These are phyloP conservation scores for Phocides pigmalion DNA, from an alignment of 1,140 invertebrate genomes.

Conservation along the genomic window DNA sequence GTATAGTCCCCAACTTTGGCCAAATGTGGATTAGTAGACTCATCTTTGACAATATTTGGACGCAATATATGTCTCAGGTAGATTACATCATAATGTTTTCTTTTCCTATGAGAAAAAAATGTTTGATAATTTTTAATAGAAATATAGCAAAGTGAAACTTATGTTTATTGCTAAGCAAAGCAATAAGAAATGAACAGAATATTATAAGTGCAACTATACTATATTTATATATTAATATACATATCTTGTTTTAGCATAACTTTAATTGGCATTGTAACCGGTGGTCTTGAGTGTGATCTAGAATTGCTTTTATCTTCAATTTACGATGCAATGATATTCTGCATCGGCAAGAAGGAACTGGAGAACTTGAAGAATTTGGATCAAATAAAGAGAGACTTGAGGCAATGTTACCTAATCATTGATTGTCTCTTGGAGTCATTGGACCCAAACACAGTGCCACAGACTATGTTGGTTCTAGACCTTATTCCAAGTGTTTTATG, in stretches of 20 bases:
- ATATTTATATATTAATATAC: too few species aligned
- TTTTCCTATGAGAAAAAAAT: too few species aligned
- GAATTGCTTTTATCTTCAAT: conserved; percentile 88
- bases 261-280: conserved; percentile 87
- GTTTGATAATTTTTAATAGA: too few species aligned
- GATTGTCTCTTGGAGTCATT: conserved; percentile 90
- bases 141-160: too few species aligned
- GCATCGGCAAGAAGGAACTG: conserved; percentile 91
- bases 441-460: conserved; percentile 86
- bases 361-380: conserved; percentile 90
- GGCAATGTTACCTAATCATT: conserved; percentile 89
- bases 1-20: too few species aligned
- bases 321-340: conserved; percentile 90
- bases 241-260: conserved; percentile 82
- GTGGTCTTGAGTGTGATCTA: conserved; percentile 86
- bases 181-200: too few species aligned
- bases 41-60: too few species aligned
- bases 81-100: too few species aligned
- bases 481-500: conserved; percentile 87
- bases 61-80: too few species aligned
- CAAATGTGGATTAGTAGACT: too few species aligned
- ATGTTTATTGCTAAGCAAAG: too few species aligned
- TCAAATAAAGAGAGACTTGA: conserved; percentile 90
- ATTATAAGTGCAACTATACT: too few species aligned
- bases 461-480: conserved; percentile 85